Evolutionary conservation across 2,113 vertebrate genomes (phyloP).

Genomic region (Peucedramus taeniatus): DNA sequence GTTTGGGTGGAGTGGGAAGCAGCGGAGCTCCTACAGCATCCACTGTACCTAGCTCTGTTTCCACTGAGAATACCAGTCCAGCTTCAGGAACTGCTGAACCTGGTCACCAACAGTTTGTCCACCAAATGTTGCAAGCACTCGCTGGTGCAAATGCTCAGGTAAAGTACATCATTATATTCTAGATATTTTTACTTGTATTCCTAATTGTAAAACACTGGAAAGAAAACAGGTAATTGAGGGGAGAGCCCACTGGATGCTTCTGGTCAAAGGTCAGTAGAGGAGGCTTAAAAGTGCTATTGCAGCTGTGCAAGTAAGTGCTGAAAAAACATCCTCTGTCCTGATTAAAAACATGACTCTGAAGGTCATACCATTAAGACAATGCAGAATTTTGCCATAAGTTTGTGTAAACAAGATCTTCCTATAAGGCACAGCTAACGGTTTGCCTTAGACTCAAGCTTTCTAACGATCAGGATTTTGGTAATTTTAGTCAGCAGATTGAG

Average conservation of each 20-base stretch:
- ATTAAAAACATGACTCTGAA: background rate
- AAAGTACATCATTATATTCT: background rate
- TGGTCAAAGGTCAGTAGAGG: background rate
- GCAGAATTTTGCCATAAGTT: background rate
- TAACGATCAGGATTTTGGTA: background rate
- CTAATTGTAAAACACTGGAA: background rate
- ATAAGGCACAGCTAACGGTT: background rate
- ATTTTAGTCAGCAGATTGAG: background rate
- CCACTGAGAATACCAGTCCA: conserved; percentile 68
- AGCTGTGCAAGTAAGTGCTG: background rate
- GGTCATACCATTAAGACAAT: background rate
- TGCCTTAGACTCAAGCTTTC: background rate
- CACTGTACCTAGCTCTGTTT: conserved; percentile 40
- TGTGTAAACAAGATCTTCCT: background rate
- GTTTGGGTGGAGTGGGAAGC: conserved; percentile 69
- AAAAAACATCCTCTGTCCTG: background rate
- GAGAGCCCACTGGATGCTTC: background rate
- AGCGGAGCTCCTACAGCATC: conserved; percentile 56
- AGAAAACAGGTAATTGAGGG: background rate
- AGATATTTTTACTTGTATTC: background rate
- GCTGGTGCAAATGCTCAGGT: conserved; percentile 81
- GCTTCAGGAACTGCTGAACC: conserved; percentile 68
- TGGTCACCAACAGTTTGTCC: conserved; percentile 86
- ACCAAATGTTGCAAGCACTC: conserved; percentile 88
- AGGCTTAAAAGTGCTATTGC: background rate